Percentiles rank a stretch among this genome's conserved stretches.
Evolutionary conservation across 2,797 vertebrate genomes (phyloP).

Genomic region (Rhabdophis nuchalis): DNA sequence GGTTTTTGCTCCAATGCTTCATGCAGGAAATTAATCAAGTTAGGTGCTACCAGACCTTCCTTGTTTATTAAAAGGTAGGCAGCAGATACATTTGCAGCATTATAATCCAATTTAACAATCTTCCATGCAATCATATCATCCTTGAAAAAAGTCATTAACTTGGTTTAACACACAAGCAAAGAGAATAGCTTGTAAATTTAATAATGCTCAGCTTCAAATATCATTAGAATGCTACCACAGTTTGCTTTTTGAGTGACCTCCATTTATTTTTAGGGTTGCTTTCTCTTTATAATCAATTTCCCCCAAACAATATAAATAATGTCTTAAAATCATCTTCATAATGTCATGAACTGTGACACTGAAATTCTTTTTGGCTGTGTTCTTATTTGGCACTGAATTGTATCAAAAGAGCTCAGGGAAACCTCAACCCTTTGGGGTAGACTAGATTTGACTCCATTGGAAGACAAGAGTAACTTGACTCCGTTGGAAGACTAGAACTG

Average conservation of each 20-base stretch:
- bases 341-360: not conserved
- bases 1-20: not conserved
- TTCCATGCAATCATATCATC: constrained; percentile 2
- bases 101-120: constrained; percentile 9
- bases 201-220: constrained; percentile 2
- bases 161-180: constrained; percentile 6
- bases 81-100: not conserved
- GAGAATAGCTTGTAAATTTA: constrained; percentile 15
- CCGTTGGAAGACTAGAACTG: not conserved
- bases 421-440: not conserved
- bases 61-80: constrained; percentile 19
- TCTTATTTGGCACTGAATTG: not conserved
- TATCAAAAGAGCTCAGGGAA: not conserved
- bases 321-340: not conserved
- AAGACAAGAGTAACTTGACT: not conserved
- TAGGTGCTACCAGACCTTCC: constrained; percentile 23
- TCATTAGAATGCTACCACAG: not conserved
- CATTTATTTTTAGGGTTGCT: not conserved
- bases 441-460: not conserved
- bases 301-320: not conserved
- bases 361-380: not conserved
- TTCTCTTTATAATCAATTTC: constrained; percentile 1
- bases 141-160: not conserved
- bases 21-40: constrained; percentile 16
- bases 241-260: not conserved